Evolutionary conservation across 2,888 invertebrate species (phyloP), one percentile per base, ranked within the genome.

Genomic region (Luffia ferchaultella): DNA sequence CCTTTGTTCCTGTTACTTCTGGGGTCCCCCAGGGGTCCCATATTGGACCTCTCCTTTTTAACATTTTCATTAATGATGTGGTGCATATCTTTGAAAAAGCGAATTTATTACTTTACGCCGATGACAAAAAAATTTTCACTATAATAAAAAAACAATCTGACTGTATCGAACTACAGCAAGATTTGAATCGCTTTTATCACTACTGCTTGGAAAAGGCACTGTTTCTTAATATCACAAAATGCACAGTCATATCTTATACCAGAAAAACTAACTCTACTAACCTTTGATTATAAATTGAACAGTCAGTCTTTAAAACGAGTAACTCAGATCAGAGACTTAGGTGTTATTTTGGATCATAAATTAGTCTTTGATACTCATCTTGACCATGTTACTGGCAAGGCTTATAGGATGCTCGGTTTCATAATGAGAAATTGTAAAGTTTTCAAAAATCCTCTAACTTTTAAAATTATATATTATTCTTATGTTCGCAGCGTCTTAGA

Each of bases 11-110:
- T n/a, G 20, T 55, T 9, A 51, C 52, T 2, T 56, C 53, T 1
- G 53, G 55, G 3, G 52, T 55, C 1, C 54, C 50, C 1, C 54
- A 57, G 47, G 54, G 52, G 3, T 56, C 56, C 3, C 50, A 56
- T 30, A 42, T 58, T 2, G 55, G 58, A 1, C 58, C 56, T 1
- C 45, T 56, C 0, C 40, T 58, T 7, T 58, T 56, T 46, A 41
- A 51, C 2, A 17, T 54, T 17, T 56, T 52, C 20, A 45, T 56
- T 1, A 55, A 56, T 17, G 48, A 18, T 44, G 42, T 45, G 7
- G 16, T 2, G 17, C 17, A 19, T 7, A 40, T n/a, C 12, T 20
- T 54, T 9, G 15, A 40, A 5, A 12, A 51, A 12, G 20, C 51
- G 1, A 3, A 40, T 1, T 30, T 20, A 15, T 48, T 54, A n/a